phyloP scores from a whole-genome alignment of 2,888 invertebrate genomes.

The Theretra japonica region DNA sequence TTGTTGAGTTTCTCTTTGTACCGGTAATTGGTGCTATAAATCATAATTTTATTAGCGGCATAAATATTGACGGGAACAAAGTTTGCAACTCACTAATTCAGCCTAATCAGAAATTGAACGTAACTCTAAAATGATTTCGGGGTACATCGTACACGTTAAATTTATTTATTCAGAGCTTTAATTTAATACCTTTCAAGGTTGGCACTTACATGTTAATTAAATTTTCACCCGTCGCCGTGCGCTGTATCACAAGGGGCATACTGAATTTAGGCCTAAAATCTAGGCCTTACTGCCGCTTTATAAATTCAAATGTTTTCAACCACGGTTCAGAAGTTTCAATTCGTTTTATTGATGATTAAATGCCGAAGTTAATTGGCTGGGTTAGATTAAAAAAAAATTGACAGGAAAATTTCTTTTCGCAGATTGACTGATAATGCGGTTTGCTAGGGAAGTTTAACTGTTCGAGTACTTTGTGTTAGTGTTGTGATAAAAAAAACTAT shows the following conservation, averaged over 20 bases:
- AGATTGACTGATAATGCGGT: slow-evolving; percentile 49
- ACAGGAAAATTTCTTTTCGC: slow-evolving; percentile 47
- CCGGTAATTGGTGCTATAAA: slow-evolving; percentile 40
- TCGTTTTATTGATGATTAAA: slow-evolving; percentile 34
- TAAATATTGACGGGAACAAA: slow-evolving; percentile 32
- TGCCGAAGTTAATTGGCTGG: slow-evolving; percentile 47
- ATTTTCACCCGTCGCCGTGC: slow-evolving; percentile 31
- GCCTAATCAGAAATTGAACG: slow-evolving; percentile 20
- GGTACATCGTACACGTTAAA: slow-evolving; percentile 13
- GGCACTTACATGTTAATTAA: slow-evolving; percentile 30
- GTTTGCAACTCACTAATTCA: slow-evolving; percentile 10
- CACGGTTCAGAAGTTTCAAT: neutral
- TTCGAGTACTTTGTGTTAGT: slow-evolving; percentile 48
- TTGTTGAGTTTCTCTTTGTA: slow-evolving; percentile 38
- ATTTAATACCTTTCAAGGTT: slow-evolving; percentile 27
- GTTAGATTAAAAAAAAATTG: slow-evolving; percentile 29
- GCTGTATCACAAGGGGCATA: slow-evolving; percentile 43
- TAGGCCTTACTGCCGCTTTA: slow-evolving; percentile 40
- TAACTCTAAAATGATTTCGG: slow-evolving; percentile 8
- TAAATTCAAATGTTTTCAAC: slow-evolving; percentile 10
- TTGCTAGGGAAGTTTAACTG: slow-evolving; percentile 39
- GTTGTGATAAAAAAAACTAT: slow-evolving; percentile 56
- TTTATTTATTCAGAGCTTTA: slow-evolving; percentile 26
- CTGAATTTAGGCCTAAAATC: slow-evolving; percentile 55
- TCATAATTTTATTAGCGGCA: slow-evolving; percentile 37